Percentiles rank a stretch among this genome's conserved stretches.
Evolutionary conservation across 2,888 invertebrate species (phyloP).

Genomic region (Tipula lateralis): DNA sequence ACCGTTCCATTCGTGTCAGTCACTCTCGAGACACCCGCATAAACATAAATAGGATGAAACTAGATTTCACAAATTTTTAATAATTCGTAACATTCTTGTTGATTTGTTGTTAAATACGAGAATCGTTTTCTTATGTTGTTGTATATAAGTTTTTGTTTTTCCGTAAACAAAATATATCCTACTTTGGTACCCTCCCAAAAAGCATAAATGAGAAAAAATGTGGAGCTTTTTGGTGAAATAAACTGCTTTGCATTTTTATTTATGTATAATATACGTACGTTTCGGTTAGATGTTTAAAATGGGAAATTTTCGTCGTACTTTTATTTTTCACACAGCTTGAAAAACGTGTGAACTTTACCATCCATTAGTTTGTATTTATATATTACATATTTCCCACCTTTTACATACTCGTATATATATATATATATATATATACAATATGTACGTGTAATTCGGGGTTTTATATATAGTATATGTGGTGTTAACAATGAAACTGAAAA

Average conservation of each 20-base stretch:
- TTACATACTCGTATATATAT: background rate
- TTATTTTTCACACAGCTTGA: background rate
- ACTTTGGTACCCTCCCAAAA: background rate
- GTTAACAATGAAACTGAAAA: background rate
- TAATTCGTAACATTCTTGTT: background rate
- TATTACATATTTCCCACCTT: background rate
- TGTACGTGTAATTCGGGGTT: too few relatives aligned
- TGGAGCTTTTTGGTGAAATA: background rate
- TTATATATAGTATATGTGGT: background rate
- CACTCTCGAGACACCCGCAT: background rate
- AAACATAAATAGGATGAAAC: background rate
- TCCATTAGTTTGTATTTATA: background rate
- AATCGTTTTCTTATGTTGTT: background rate
- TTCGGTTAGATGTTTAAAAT: background rate
- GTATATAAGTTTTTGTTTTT: background rate
- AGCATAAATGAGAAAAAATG: background rate
- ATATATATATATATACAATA: too few relatives aligned
- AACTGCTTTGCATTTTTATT: background rate
- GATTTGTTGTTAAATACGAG: background rate
- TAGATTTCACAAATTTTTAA: background rate
- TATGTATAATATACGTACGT: background rate
- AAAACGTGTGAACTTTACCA: conserved; percentile 24
- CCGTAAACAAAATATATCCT: background rate
- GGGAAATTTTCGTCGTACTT: background rate
- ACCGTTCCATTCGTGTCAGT: too few relatives aligned